Percentiles rank a stretch among this genome's conserved stretches.
These are phyloP conservation scores for Leiothrix lutea DNA, from an alignment of 2,113 vertebrate species.

Conservation along the genomic window DNA sequence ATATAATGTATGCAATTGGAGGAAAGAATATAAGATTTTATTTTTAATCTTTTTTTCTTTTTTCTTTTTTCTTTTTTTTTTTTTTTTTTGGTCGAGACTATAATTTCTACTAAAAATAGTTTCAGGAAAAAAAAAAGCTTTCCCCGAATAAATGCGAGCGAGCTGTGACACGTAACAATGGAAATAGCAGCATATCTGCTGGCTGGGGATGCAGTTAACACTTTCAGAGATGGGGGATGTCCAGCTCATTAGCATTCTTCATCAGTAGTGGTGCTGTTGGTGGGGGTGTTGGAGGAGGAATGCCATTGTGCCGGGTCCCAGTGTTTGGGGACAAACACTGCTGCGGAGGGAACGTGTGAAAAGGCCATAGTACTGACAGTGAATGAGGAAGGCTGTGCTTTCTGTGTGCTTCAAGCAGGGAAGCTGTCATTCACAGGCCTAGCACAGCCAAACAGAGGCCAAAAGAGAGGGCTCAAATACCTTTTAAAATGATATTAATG, in stretches of 20 bases:
- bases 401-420: slow-evolving; percentile 81
- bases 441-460: slow-evolving; percentile 76
- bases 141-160: rapidly evolving
- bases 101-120: background rate
- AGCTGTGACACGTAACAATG: slow-evolving; percentile 31
- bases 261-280: slow-evolving; percentile 73
- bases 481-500: slow-evolving; percentile 83
- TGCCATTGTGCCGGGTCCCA: slow-evolving; percentile 81
- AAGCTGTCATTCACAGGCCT: slow-evolving; percentile 82
- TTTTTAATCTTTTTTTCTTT: background rate
- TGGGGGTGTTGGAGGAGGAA: slow-evolving; percentile 80
- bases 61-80: background rate
- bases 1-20: rapidly evolving
- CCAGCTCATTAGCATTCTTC: slow-evolving; percentile 81
- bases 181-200: slow-evolving; percentile 5
- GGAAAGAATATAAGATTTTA: background rate
- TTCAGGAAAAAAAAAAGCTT: background rate
- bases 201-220: slow-evolving; percentile 70
- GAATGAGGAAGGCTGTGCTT: slow-evolving; percentile 85
- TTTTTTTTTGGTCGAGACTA: background rate
- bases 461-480: slow-evolving; percentile 78
- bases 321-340: slow-evolving; percentile 92
- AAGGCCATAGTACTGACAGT: slow-evolving; percentile 79
- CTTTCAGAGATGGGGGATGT: slow-evolving; percentile 62
- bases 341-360: slow-evolving; percentile 85